Evolutionary conservation across 64 coral and sea anemone genomes (phyloP), one percentile per base, ranked within the genome.

Genomic region (Montipora foliosa): DNA sequence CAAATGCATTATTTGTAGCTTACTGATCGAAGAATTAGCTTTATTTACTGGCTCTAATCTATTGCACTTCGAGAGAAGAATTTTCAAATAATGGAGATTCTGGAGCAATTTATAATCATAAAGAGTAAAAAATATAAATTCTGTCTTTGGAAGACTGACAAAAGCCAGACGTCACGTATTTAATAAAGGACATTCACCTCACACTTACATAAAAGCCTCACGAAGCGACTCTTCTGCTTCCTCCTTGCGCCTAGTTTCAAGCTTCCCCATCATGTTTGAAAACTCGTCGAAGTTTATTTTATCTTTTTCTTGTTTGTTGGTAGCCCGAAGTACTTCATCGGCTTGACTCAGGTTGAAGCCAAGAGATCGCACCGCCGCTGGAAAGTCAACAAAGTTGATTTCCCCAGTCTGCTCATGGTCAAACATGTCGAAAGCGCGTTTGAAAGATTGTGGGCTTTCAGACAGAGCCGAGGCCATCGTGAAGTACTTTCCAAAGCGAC

Each of bases 211-310:
- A 78, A 98, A 98, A 52, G 96, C 96, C 29, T 98, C 76, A 24
- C 96, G 89, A 13, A 98, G 77, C 37, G 77, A 83, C 73, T 88
- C 96, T 66, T 98, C 93, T 11, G 60, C 60, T 8, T 82, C 79
- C 20, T 92, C 78, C 6, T 92, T 88, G 7, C 57, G 78, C 8
- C 20, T 49, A 15, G 68, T 16, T 83, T 98, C 89, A 53, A 98
- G 87, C 29, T 95, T 87, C 71, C n/a, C 48, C 70, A 94, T 88
- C 96, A 98, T 98, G 57, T 61, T 93, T 19, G 88, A 70, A 69
- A 98, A 95, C 60, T 98, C 96, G 17, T 72, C 76, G 78, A 98
- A 98, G 46, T 98, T 88, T 24, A 98, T 95, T n/a, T 75, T 80
- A 64, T 86, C 78, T 3, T 98, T 90, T 21, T 94, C 80, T 46